Evolutionary conservation across 2,888 invertebrate species (phyloP), one percentile per base, ranked within the genome.

Genomic region (Drosophila demipolita): DNA sequence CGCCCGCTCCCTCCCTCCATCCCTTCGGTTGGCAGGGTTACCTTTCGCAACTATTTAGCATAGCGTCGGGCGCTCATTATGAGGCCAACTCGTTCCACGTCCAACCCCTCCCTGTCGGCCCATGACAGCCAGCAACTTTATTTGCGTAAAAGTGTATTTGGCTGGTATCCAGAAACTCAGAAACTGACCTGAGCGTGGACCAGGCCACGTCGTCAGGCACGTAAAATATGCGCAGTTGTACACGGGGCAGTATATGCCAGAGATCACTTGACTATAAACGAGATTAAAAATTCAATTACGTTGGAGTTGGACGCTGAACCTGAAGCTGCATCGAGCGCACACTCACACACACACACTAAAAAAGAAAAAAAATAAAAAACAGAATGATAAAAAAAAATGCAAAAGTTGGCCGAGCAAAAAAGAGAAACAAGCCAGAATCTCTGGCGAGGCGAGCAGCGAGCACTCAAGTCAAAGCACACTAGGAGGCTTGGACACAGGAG

Each of bases 231-330:
- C 87, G 83, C 85, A 85, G 87, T 82, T 82, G 83, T 82, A 83
- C 83, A 83, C 82, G 82, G 78, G 75, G 75, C 68, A 85, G 83
- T 87, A 59, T 87, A 90, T 89, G 87, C 88, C 91, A 85, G 90
- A 91, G 91, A 91, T 92, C 93, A 92, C 92, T 92, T 92, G 91
- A 91, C 92, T 91, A 91, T 91, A 91, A 92, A 91, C 90, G 92
- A 92, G 92, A 92, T 92, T 92, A 92, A 92, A 92, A 92, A 92
- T 92, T 92, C 92, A 92, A 92, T 92, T 92, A 92, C 91, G 89
- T 84, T 85, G 90, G 87, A 87, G 90, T 88, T 92, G 91, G 79
- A 80, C 82, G 80, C 86, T 86, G 90, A 89, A 88, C 73, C 87
- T 85, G 82, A 90, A 81, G 82, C 83, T 80, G 83, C 73, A 71